Percentiles rank a stretch among this genome's conserved stretches.
Conservation (phyloP, 1,140 invertebrate species). For the Sycobia sp. region DNA sequence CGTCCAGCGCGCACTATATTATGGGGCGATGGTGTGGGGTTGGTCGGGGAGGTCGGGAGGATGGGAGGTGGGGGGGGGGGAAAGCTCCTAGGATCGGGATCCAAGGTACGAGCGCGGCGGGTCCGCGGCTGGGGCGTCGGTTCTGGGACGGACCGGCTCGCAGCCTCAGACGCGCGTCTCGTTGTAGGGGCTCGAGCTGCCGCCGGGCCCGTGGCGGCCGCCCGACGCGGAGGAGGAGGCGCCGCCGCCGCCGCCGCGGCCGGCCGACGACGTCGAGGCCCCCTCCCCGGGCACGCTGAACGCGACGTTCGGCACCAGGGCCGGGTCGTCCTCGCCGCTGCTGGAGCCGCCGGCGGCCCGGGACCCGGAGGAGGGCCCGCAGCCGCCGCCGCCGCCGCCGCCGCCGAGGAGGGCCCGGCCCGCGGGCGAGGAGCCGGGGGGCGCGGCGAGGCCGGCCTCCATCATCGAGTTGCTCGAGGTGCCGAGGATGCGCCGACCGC, state of each 20-base stretch:
- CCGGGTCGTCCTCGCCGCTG: constrained; percentile 42
- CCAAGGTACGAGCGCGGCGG: not conserved
- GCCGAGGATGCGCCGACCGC: constrained; percentile 58
- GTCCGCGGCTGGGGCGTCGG: not conserved
- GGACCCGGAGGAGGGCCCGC: no score
- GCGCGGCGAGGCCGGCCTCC: constrained; percentile 38
- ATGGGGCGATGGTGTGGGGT: no score
- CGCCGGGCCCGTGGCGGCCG: constrained; percentile 6
- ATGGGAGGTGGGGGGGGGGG: no score
- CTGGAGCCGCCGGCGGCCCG: constrained; percentile 1
- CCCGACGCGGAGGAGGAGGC: constrained; percentile 40
- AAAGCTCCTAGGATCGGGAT: no score
- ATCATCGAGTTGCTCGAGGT: constrained; percentile 57
- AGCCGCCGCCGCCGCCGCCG: no score
- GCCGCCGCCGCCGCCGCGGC: constrained; percentile 16
- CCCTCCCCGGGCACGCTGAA: constrained; percentile 52
- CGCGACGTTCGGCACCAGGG: constrained; percentile 55
- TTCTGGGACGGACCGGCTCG: no score
- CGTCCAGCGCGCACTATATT: no score
- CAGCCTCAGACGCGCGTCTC: constrained; percentile 56
- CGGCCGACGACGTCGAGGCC: constrained; percentile 30
- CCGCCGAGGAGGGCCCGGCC: constrained; percentile 14
- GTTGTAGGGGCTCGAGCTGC: constrained; percentile 53
- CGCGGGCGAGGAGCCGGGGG: not conserved
- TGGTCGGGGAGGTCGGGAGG: no score